Base-by-base conservation (phyloP, 2,113 vertebrate genomes). In the Addax nasomaculatus region DNA sequence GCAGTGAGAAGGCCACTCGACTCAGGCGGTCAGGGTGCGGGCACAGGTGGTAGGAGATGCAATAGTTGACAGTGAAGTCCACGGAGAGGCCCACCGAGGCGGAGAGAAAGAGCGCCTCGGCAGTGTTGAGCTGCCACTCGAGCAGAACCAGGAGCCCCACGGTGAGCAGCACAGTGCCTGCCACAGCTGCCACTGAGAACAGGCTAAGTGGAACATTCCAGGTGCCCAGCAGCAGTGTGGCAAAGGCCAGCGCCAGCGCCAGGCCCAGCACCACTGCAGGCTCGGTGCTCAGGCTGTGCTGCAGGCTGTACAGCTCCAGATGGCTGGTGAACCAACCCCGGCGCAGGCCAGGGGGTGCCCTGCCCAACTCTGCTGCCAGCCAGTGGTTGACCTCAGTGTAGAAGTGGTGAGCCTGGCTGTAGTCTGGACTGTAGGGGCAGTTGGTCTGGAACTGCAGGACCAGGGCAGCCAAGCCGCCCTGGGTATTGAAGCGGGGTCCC, bases 201-300 rank as follows among this genome's bases (percentile, higher is more conserved):
- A 99, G 0, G 27, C 99, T 99, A 36, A 99, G 99, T 2, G 99
- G 99, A 90, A 99, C 99, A 0, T 99, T 99, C 99, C 99, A 99
- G 11, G 99, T 99, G 2, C 99, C 99, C 55, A 99, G 98, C 64
- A 99, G 98, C 90, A 99, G 98, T 16, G 99, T 98, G 97, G 99
- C 99, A 1, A 99, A 99, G 29, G 99, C 99, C 80, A 99, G 98
- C 0, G 99, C 99, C 64, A 99, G 98, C 1, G 99, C 99, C 98
- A 99, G 99, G 45, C 99, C 99, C 95, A 99, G 99, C 76, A 99
- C 99, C 53, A 99, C 98, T 39, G 99, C 99, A 0, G 98, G 99
- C 98, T 99, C 99, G 2, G 99, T 99, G 98, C 99, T 99, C 93
- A 99, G 98, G 67, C 99, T 99, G 92, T 99, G 99, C 97, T 99